Evolutionary conservation across 2,888 invertebrate genomes (phyloP).

Genomic region (Spilosoma lubricipeda): DNA sequence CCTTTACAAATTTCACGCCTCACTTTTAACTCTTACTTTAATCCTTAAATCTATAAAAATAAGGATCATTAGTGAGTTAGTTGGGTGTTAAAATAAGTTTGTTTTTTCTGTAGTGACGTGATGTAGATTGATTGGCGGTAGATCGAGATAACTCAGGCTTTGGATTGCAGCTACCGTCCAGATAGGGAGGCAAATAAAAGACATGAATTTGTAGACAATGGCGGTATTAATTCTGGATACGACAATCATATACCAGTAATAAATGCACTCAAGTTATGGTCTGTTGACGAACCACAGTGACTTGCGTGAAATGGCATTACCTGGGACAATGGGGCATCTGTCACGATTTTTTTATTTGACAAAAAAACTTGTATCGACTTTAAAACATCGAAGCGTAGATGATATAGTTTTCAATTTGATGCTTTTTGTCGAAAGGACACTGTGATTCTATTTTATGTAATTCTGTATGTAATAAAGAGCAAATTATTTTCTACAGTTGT

Average conservation of each 20-base stretch:
- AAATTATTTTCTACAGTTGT: not conserved
- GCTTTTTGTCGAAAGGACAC: not conserved
- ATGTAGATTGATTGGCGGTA: slow-evolving; percentile 72
- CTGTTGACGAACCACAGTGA: slow-evolving; percentile 21
- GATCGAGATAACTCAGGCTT: slow-evolving; percentile 73
- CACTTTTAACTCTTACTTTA: not conserved
- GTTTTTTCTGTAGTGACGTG: slow-evolving; percentile 54
- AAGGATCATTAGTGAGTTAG: slow-evolving; percentile 19
- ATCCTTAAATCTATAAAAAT: slow-evolving; percentile 14
- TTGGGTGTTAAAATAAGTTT: slow-evolving; percentile 21
- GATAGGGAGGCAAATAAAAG: slow-evolving; percentile 57
- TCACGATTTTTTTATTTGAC: slow-evolving; percentile 5
- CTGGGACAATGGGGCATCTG: slow-evolving; percentile 14
- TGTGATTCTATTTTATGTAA: not conserved
- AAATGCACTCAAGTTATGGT: slow-evolving; percentile 51
- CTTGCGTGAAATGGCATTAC: slow-evolving; percentile 41
- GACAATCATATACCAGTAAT: slow-evolving; percentile 52
- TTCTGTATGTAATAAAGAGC: no score
- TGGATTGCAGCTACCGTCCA: slow-evolving; percentile 70
- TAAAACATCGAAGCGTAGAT: not conserved
- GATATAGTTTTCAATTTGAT: not conserved
- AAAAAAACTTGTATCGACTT: slow-evolving; percentile 1
- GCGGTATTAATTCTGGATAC: slow-evolving; percentile 53
- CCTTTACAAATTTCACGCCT: slow-evolving; percentile 27
- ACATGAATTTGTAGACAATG: slow-evolving; percentile 52